Evolutionary conservation across 2,113 vertebrate genomes (phyloP), one percentile per base, ranked within the genome.

Genomic region (Actenoides lindsayi): DNA sequence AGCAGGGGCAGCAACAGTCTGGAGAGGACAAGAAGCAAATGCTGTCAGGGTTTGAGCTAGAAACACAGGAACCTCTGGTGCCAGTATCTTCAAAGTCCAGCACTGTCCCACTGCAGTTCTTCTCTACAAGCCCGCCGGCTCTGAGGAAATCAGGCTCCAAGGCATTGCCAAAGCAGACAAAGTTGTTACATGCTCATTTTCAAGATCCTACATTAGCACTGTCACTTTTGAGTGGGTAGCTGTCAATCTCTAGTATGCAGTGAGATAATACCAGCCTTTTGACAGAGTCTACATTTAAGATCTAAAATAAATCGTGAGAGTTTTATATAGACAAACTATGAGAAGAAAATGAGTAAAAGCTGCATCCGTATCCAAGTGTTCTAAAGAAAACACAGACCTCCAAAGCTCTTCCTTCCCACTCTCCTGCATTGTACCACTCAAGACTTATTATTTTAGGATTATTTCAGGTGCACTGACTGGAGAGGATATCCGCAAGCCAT

Each of bases 301-400:
- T 46, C 86, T 92, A 92, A 95, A 96, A 95, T 89, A 96, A 95
- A 73, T 81, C 9, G 2, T 1, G 0, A 53, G 86, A 79, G 83
- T 75, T 94, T 96, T 93, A 94, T 96, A 94, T 94, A 93, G 83
- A 79, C 59, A 73, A 89, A 96, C 95, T 91, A 93, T 73, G 37
- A 53, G 95, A 91, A 95, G 87, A 83, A 93, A 96, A 92, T 37
- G 53, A 95, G 77, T 87, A 95, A 94, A 95, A 91, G 25, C 93
- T 82, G 37, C 42, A 84, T 69, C 50, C 1, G 0, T 56, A 73
- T 79, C 57, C 44, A 82, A 92, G 50, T 17, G 48, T 46, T 91
- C 65, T 89, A 76, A 75, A 91, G 83, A 87, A 94, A 96, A 89
- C 35, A 71, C 1, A 82, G 77, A n/a, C 89, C 10, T 6, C 10